These are phyloP conservation scores for Steinernema hermaphroditum DNA, from an alignment of 2,888 invertebrate genomes.

Conservation along the genomic window DNA sequence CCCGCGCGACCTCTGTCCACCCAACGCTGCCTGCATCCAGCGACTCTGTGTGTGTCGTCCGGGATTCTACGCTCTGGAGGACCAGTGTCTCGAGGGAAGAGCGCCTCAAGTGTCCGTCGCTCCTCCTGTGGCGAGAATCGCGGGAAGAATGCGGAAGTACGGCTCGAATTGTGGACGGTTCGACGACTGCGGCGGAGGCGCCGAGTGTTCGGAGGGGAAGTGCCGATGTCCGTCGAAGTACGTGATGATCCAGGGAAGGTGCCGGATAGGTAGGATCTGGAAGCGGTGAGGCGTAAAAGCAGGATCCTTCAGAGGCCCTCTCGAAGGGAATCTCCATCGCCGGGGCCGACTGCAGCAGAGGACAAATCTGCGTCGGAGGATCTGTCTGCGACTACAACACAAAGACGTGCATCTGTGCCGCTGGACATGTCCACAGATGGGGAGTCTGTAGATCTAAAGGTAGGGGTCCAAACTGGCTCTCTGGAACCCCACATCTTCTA, in stretches of 20 bases:
- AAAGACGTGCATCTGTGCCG: constrained; percentile 57
- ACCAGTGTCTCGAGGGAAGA: constrained; percentile 34
- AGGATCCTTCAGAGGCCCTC: constrained; percentile 28
- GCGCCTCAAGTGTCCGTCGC: background rate
- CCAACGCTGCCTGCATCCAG: constrained; percentile 35
- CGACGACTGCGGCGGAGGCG: constrained; percentile 51
- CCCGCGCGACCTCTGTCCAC: constrained; percentile 32
- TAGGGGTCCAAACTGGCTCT: background rate
- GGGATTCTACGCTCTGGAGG: constrained; percentile 29
- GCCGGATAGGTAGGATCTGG: constrained; percentile 42
- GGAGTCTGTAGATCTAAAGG: constrained; percentile 56
- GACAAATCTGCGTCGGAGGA: constrained; percentile 32
- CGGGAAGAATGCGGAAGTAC: constrained; percentile 39
- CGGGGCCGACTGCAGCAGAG: background rate
- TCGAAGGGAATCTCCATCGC: constrained; percentile 32
- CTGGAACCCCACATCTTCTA: background rate
- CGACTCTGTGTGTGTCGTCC: constrained; percentile 38
- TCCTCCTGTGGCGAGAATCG: background rate
- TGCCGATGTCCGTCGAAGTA: constrained; percentile 51
- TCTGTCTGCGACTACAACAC: constrained; percentile 48
- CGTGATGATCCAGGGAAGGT: constrained; percentile 47
- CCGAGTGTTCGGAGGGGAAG: constrained; percentile 47
- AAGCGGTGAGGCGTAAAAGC: too few relatives aligned
- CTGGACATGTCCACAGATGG: constrained; percentile 47
- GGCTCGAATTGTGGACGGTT: constrained; percentile 39